Evolutionary conservation across 2,888 invertebrate genomes (phyloP), one percentile per base, ranked within the genome.

Genomic region (Phymatocera aterrima): DNA sequence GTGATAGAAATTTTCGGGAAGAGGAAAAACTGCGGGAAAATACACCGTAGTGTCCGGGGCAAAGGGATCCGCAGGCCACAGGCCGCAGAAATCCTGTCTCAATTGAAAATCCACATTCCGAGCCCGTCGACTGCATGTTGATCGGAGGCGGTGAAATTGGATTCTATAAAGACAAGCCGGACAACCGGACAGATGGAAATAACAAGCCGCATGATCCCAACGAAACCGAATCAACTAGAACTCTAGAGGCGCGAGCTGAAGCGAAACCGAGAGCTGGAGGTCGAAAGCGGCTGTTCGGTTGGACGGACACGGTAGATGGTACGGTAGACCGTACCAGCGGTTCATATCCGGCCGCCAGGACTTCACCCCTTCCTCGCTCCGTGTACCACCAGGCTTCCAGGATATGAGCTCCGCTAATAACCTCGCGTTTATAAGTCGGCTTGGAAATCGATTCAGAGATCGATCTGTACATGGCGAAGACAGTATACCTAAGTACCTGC

Each of bases 271-370:
- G n/a, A 72, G 31, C 31, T 51, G 31, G 72, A 72, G 68, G 51
- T 51, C 48, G 31, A 51, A 5, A 34, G 34, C 72, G 72, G 72
- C 2, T 37, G 51, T 72, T 34, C 72, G 72, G 72, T 72, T 34
- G 51, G 72, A 72, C 10, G 51, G 70, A 72, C 75, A 46, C 21
- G 60, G n/a, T n/a, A n/a, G n/a, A n/a, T n/a, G n/a, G 57, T 43
- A 40, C 51, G 64, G 46, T 54, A 75, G 68, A 64, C 61, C 57
- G 34, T 68, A 57, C 54, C 81, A 81, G 82, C 81, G 80, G 83
- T 84, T 87, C 86, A 87, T 87, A 87, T 87, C 86, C 86, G 85
- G 83, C 80, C 78, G 81, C 82, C 80, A 83, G 65, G 84, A 83
- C 81, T 75, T 78, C 84, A 83, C 83, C 81, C 65, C 12, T 34